A percentile compares a stretch with the other conserved stretches of the same genome.
These are phyloP conservation scores for Lordiphosa fenestrarum DNA, from an alignment of 2,888 invertebrate species.

Conservation along the genomic window DNA sequence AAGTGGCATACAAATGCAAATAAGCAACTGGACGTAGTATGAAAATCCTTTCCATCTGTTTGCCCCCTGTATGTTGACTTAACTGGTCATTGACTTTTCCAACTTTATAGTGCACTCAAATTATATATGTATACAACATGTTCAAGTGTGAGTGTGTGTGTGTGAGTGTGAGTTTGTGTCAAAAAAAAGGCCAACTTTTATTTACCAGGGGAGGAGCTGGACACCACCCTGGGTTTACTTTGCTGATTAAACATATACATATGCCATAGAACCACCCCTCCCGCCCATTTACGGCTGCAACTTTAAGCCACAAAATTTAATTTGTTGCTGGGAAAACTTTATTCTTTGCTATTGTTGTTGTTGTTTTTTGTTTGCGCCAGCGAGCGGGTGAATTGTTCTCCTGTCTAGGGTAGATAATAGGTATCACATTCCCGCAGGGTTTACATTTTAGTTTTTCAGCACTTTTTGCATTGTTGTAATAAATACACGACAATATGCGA, in stretches of 20 bases:
- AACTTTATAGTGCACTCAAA: conserved; percentile 71
- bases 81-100: conserved; percentile 72
- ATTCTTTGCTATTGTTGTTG: conserved; percentile 20
- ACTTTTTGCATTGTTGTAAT: conserved; percentile 63
- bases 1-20: conserved; percentile 50
- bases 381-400: not conserved
- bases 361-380: conserved; percentile 24
- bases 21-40: conserved; percentile 16
- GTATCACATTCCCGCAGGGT: conserved; percentile 65
- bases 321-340: conserved; percentile 38
- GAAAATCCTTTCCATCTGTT: conserved; percentile 9
- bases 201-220: conserved; percentile 29
- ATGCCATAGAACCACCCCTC: not conserved
- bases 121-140: conserved; percentile 26
- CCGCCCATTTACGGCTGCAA: conserved; percentile 22
- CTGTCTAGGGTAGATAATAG: conserved; percentile 49
- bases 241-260: conserved; percentile 70
- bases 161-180: conserved; percentile 20
- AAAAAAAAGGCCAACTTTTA: conserved; percentile 57
- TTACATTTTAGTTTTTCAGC: conserved; percentile 62
- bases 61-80: conserved; percentile 53
- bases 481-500: conserved; percentile 66
- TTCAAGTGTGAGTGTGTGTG: conserved; percentile 27
- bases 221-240: conserved; percentile 28
- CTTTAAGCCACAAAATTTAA: conserved; percentile 65